Conservation (phyloP, 2,888 invertebrate species). For the Cryptosula pallasiana region DNA sequence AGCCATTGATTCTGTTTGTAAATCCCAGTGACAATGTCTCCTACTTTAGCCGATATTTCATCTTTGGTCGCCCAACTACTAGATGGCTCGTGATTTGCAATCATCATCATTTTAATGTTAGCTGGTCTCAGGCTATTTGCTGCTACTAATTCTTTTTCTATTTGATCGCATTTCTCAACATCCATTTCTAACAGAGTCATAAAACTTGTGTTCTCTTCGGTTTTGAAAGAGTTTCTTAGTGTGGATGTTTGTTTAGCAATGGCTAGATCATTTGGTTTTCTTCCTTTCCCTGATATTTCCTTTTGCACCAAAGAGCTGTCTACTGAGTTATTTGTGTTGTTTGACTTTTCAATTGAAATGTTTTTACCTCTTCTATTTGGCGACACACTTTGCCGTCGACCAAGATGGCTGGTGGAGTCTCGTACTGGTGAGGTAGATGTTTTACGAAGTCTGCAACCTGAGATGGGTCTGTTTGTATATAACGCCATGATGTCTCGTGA, state of each 20-base stretch:
- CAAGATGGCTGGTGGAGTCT: not conserved
- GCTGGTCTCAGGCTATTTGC: conserved; percentile 22
- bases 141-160: not conserved
- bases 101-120: conserved; percentile 14
- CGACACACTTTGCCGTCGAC: not conserved
- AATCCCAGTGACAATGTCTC: not conserved
- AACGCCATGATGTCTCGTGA: conserved; percentile 22
- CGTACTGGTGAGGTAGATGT: not conserved
- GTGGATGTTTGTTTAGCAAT: not conserved
- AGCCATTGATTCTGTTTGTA: conserved; percentile 24
- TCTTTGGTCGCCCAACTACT: conserved; percentile 11
- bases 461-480: conserved; percentile 7
- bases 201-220: not conserved
- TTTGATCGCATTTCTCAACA: not conserved
- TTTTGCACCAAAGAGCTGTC: not conserved
- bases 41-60: conserved; percentile 10
- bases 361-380: not conserved
- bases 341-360: not conserved
- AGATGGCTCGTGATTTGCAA: conserved; percentile 5
- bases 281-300: not conserved
- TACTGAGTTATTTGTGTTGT: not conserved
- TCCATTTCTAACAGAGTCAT: conserved; percentile 24
- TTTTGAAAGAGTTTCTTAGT: not conserved
- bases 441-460: not conserved
- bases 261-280: not conserved